Evolutionary conservation across 2,797 vertebrate genomes (phyloP).

Genomic region (Melopsittacus undulatus): DNA sequence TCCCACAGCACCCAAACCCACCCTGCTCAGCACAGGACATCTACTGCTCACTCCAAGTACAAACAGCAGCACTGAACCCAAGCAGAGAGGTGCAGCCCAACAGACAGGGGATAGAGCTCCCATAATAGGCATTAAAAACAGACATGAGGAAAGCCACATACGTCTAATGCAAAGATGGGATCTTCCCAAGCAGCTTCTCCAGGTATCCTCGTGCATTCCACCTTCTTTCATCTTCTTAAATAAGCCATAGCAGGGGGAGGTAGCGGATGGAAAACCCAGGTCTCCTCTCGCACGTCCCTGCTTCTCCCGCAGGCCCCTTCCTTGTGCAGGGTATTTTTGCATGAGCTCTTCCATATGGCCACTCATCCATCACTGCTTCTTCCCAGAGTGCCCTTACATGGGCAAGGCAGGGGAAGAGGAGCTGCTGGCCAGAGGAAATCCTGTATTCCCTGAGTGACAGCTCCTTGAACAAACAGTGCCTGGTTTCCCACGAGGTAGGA

Average conservation of each 20-base stretch:
- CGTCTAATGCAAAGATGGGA: background rate
- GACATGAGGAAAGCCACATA: background rate
- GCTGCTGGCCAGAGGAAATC: background rate
- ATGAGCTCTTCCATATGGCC: background rate
- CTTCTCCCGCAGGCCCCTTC: background rate
- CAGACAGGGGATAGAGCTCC: background rate
- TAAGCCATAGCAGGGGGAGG: fast-evolving
- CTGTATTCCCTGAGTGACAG: background rate
- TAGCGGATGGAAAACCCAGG: background rate
- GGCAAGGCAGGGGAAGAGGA: slow-evolving; percentile 26
- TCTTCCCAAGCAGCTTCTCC: background rate
- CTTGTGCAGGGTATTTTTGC: slow-evolving; percentile 5
- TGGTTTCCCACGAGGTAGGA: background rate
- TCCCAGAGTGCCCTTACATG: slow-evolving; percentile 62
- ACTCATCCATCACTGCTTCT: background rate
- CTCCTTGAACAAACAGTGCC: background rate
- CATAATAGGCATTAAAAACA: background rate
- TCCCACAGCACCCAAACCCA: background rate
- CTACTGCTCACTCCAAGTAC: background rate
- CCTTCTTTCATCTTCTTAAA: background rate
- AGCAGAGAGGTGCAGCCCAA: background rate
- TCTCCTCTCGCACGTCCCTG: background rate
- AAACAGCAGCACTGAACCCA: background rate
- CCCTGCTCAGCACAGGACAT: background rate
- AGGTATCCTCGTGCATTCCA: fast-evolving